Evolutionary conservation across 2,113 vertebrate species (phyloP), one percentile per base, ranked within the genome.

Genomic region (Hippocampus zosterae): DNA sequence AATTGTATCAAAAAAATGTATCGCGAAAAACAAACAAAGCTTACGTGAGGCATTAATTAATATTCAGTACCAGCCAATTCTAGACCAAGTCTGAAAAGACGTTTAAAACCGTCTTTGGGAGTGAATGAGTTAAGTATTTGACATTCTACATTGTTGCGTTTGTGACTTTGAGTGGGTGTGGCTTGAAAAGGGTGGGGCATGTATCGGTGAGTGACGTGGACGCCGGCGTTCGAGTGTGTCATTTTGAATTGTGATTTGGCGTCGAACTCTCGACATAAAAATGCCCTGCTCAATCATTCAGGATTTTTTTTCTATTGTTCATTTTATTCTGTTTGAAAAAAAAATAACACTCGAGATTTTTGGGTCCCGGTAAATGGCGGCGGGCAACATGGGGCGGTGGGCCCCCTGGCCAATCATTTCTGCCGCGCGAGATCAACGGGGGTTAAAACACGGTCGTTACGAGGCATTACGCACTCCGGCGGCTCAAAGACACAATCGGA

Each of bases 391-490:
- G 19, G 55, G 15, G 15, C 15, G 48, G 15, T 5, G 48, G 5
- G 6, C 48, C 12, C 29, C 11, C 48, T n/a, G 8, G 50, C 5
- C 50, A 21, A 21, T 52, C 7, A 9, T 52, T 52, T 9, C 18
- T 21, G 18, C 5, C 7, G 52, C 21, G n/a, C 8, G 21, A 23
- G 52, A 21, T 53, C 52, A 53, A 53, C 52, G 21, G 8, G 21
- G 52, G 59, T 61, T 37, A 19, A 61, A 37, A 78, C 73, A 65
- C 68, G 52, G 73, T 63, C 72, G 80, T 82, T 81, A 77, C 53
- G 64, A 73, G 79, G 29, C 77, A 65, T 84, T 64, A 82, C 73
- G 65, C 61, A 53, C 55, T 55, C 56, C 79, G 85, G 85, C 84
- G 84, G 67, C 41, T 41, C 74, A 76, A 79, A 88, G 88, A 87